Percentiles rank a stretch among this genome's conserved stretches.
Conservation (phyloP, 2,113 vertebrate species). For the Gymnarchus niloticus region DNA sequence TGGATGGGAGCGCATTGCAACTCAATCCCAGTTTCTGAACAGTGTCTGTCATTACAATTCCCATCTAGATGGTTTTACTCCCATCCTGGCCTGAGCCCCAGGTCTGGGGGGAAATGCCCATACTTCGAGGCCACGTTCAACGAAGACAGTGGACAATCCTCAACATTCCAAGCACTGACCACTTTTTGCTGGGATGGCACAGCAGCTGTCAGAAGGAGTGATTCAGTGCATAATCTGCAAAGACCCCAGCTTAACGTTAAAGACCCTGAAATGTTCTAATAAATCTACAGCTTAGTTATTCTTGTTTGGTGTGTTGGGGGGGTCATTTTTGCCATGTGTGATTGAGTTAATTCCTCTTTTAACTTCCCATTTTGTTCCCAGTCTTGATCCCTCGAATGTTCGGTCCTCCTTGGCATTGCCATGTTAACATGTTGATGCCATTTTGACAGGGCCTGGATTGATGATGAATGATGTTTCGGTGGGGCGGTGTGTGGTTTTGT, state of each 20-base stretch:
- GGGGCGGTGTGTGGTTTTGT: too few relatives aligned
- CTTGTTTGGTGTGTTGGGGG: not conserved
- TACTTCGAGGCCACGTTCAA: not conserved
- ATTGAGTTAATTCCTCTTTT: not conserved
- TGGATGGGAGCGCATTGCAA: too few relatives aligned
- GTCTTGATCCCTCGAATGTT: not conserved
- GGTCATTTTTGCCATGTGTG: not conserved
- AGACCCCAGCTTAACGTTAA: not conserved
- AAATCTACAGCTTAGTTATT: not conserved
- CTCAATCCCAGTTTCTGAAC: not conserved
- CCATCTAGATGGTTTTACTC: too few relatives aligned
- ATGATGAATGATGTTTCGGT: not conserved
- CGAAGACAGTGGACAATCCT: not conserved
- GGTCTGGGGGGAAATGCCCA: not conserved
- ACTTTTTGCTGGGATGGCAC: not conserved
- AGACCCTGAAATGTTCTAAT: not conserved
- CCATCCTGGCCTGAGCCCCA: not conserved
- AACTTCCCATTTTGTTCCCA: not conserved
- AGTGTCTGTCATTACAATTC: not conserved
- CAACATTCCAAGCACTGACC: not conserved
- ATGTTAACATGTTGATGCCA: not conserved
- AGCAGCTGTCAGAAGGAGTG: not conserved
- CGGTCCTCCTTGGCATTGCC: not conserved
- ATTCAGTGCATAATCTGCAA: not conserved
- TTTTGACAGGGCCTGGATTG: not conserved